Evolutionary conservation across 2,797 vertebrate genomes (phyloP).

Genomic region (Oreochromis mossambicus): DNA sequence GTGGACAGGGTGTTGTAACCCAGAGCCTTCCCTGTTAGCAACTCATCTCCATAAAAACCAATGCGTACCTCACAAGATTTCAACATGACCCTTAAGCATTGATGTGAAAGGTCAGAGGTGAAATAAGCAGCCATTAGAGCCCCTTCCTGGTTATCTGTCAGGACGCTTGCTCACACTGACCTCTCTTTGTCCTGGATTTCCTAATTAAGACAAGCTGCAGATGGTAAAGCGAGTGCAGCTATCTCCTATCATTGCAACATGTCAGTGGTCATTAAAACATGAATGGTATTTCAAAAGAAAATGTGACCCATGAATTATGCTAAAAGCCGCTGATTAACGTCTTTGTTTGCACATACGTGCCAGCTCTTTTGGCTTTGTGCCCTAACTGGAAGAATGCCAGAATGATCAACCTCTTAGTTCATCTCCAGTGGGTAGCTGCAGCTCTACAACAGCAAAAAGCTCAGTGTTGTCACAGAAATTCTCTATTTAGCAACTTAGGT

Average conservation of each 20-base stretch:
- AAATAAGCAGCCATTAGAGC: conserved; percentile 78
- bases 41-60: conserved; percentile 57
- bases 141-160: conserved; percentile 85
- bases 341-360: conserved; percentile 50
- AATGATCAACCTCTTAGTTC: not conserved
- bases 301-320: conserved; percentile 32
- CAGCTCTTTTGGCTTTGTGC: not conserved
- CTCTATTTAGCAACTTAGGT: not conserved
- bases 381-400: not conserved
- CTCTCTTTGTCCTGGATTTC: conserved; percentile 74
- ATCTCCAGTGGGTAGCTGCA: not conserved
- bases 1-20: conserved; percentile 47
- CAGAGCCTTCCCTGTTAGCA: conserved; percentile 42
- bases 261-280: conserved; percentile 50
- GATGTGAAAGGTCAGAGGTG: conserved; percentile 76
- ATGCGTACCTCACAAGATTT: conserved; percentile 72
- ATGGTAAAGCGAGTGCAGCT: conserved; percentile 28
- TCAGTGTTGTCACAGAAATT: not conserved
- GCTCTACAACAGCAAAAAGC: not conserved
- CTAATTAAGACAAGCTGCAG: conserved; percentile 55
- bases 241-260: conserved; percentile 44
- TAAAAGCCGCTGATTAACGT: conserved; percentile 46
- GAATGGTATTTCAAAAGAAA: conserved; percentile 35
- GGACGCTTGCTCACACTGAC: conserved; percentile 79
- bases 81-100: conserved; percentile 82